Evolutionary conservation across 2,888 invertebrate species (phyloP).

Genomic region (Scaptomyza cyrtandrae): DNA sequence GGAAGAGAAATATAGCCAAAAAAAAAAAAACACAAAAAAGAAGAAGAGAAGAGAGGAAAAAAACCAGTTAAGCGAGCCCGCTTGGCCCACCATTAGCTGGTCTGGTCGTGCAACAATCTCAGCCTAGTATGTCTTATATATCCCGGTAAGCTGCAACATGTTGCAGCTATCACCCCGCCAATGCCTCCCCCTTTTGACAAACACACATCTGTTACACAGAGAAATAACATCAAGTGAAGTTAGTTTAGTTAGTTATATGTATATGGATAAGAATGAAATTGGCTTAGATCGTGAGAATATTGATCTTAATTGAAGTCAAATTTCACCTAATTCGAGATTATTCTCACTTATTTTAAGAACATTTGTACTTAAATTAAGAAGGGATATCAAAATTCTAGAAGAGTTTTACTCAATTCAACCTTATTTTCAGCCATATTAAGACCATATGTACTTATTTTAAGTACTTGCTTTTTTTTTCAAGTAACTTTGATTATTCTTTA

Average conservation of each 20-base stretch:
- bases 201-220: neutral
- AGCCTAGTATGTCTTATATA: constrained; percentile 44
- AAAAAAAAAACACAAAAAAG: neutral
- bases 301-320: neutral
- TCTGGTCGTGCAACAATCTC: constrained; percentile 64
- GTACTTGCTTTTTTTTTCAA: no score
- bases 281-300: neutral
- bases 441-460: no score
- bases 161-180: neutral
- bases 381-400: no score
- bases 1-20: neutral
- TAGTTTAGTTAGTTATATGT: no score
- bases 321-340: neutral
- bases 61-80: constrained; percentile 65
- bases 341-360: no score
- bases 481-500: no score
- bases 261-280: no score
- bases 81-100: constrained; percentile 62
- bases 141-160: constrained; percentile 7
- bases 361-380: no score
- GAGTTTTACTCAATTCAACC: no score
- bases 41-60: constrained; percentile 11
- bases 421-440: no score
- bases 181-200: neutral
- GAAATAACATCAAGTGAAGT: neutral